Percentiles rank a stretch among this genome's conserved stretches.
These are phyloP conservation scores for Tachina fera DNA, from an alignment of 2,888 invertebrate species.

Conservation along the genomic window DNA sequence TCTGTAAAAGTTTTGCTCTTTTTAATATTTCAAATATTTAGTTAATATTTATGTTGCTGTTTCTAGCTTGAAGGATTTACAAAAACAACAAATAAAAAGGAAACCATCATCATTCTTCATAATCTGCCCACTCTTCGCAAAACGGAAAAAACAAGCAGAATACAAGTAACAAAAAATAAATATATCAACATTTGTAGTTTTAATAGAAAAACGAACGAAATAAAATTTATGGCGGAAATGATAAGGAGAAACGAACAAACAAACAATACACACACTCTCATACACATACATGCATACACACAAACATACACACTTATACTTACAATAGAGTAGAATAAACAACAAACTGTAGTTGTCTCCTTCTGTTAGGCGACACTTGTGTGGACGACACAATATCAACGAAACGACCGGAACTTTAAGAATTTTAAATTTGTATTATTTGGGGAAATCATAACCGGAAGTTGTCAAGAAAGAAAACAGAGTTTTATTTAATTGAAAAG, in stretches of 20 bases:
- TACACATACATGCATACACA: constrained; percentile 49
- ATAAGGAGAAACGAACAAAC: constrained; percentile 76
- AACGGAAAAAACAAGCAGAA: neutral
- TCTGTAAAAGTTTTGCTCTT: constrained; percentile 2
- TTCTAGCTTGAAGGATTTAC: constrained; percentile 36
- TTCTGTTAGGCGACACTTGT: constrained; percentile 50
- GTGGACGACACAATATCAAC: constrained; percentile 42
- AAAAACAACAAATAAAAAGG: constrained; percentile 4
- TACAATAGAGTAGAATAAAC: constrained; percentile 6
- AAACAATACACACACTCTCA: constrained; percentile 9
- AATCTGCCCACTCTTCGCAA: constrained; percentile 6
- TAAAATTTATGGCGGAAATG: constrained; percentile 83
- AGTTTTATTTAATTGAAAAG: constrained; percentile 60
- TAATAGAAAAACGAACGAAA: constrained; percentile 82
- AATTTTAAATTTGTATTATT: constrained; percentile 58
- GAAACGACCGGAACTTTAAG: constrained; percentile 64
- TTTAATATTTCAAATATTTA: constrained; percentile 21
- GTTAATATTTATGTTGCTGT: constrained; percentile 40
- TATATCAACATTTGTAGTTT: constrained; percentile 74
- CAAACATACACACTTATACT: constrained; percentile 1
- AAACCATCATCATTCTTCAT: constrained; percentile 55
- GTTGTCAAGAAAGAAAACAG: constrained; percentile 51
- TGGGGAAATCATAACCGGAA: constrained; percentile 57
- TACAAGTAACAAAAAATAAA: constrained; percentile 34
- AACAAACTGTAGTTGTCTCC: constrained; percentile 3